Base-by-base conservation (phyloP, 2,888 invertebrate genomes). In the Pseudococcus viburni region DNA sequence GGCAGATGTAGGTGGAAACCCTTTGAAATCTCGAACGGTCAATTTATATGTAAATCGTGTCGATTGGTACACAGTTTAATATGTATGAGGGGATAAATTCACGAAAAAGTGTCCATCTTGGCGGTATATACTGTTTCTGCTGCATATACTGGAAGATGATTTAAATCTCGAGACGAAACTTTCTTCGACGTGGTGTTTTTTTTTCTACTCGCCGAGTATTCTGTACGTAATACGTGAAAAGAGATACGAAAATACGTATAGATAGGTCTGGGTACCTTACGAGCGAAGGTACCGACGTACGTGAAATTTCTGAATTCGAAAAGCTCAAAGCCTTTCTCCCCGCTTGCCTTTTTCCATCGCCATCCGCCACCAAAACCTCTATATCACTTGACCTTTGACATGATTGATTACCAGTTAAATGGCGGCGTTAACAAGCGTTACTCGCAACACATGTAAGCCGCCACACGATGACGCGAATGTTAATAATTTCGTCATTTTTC, bases 371-470 rank as follows among this genome's bases (percentile, higher is more conserved):
- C 19, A 19, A 64, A 64, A 64, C 26, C 68, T n/a, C 55, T 26
- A 68, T 39, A 77, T 77, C 77, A 77, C 77, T 77, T 77, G 77
- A 77, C 77, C 77, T 77, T 77, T 77, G 77, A 77, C 77, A 77
- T 77, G 77, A 77, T 77, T 77, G 77, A 77, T 77, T 77, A 39
- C 77, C 77, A n/a, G 33, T 77, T 77, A 77, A 77, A 77, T 8
- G 77, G 39, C 15, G 77, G n/a, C 39, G 77, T 42, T 77, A 42
- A 77, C 77, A 77, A 77, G 77, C 33, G 9, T 42, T 39, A 77
- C 26, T 26, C 73, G 64, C 33, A 77, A 77, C 77, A 77, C 9
- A 39, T 77, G 77, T 77, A 77, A 39, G 42, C 42, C 77, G 68
- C 42, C 77, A 26, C 33, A 39, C 39, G 42, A 17, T 77, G 77